These are phyloP conservation scores for Drosophila engyochracea DNA, from an alignment of 2,888 invertebrate species.

Conservation along the genomic window DNA sequence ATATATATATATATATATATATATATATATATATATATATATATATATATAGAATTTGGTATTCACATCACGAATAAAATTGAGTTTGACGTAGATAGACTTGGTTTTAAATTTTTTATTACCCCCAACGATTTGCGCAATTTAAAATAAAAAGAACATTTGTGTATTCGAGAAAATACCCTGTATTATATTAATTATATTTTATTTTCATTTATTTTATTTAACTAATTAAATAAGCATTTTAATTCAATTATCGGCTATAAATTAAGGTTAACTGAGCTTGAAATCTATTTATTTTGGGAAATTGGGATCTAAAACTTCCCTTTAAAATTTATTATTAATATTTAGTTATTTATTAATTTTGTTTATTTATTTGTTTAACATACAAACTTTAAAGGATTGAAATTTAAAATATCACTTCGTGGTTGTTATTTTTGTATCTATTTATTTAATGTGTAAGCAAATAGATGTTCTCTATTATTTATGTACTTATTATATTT, in stretches of 20 bases:
- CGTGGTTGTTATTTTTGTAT: neutral
- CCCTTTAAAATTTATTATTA: neutral
- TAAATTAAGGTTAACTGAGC: neutral
- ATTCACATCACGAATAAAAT: neutral
- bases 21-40: neutral
- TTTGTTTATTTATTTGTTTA: neutral
- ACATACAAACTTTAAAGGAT: neutral
- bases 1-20: neutral
- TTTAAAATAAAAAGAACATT: neutral
- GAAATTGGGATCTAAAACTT: too few relatives aligned
- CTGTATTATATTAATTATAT: neutral
- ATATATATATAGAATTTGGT: neutral
- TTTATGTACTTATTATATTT: neutral
- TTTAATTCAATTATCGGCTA: neutral
- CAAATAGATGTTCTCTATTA: neutral
- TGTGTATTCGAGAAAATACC: neutral
- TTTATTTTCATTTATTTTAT: neutral
- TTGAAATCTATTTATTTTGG: neutral
- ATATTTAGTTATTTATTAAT: neutral
- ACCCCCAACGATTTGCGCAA: neutral
- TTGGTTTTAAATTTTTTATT: neutral
- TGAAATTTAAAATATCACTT: neutral
- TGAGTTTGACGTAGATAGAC: neutral
- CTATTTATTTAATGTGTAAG: neutral
- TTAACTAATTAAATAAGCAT: neutral